Base-by-base conservation (phyloP, 2,797 vertebrate genomes). In the Tarsius wallacei region DNA sequence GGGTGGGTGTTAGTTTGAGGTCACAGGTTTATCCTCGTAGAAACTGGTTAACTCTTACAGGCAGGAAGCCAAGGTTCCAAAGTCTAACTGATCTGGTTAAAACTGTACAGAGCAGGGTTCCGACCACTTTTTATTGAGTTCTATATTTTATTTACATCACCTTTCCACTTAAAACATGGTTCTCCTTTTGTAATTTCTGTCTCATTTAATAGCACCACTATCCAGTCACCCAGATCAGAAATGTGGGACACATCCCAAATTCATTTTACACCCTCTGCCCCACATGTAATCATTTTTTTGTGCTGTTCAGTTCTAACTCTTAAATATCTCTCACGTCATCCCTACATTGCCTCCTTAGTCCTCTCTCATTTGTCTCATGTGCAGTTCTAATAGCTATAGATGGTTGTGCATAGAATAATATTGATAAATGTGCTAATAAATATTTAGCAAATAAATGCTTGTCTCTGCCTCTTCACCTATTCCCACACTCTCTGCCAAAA, bases 21-120 rank as follows among this genome's bases (percentile, higher is more conserved):
- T 97, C 73, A 81, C 31, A 93, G 86, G 61, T 91, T 96, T 96
- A 94, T 95, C 80, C 71, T 95, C 95, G 15, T 81, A 97, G 91
- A 96, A 97, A 91, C 61, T 22, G 66, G 93, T 96, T 96, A 94
- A 77, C 49, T 93, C 71, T 90, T 78, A 96, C 0, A 96, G 78
- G 91, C 89, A 89, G 70, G 73, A 97, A 94, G 93, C 91, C 95
- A 94, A 28, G 5, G 3, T 96, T 94, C 77, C 6, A 12, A 96
- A 97, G 78, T 93, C 63, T 97, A 66, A 68, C 63, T 16, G 19
- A 78, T 88, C 64, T 95, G 36, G 42, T 96, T 97, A 96, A 96
- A 97, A 91, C 82, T 85, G 22, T 87, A 42, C 66, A 83, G 68
- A 78, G 11, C 94, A 91, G 33, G 24, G 49, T 96, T 74, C 91